Evolutionary conservation across 2,113 vertebrate species (phyloP), one percentile per base, ranked within the genome.

Genomic region (Microcebus griseorufus): DNA sequence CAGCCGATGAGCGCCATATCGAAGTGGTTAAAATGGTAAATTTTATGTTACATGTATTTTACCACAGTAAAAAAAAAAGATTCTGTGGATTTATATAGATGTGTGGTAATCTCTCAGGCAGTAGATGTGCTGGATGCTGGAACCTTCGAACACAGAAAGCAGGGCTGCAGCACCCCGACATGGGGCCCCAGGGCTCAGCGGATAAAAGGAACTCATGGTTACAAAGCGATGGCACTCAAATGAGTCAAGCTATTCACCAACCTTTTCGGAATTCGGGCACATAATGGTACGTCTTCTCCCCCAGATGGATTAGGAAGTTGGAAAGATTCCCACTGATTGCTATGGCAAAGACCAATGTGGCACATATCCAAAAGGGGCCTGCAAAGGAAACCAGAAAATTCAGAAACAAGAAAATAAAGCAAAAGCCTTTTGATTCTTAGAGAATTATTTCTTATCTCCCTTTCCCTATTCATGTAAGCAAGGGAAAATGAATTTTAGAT

Each of bases 341-440:
- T 79, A 99, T 99, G 96, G 99, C 99, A 98, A 99, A 99, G 80
- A 99, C 99, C 0, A 99, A 98, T 0, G 99, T 99, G 93, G 99
- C 99, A 97, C 99, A 99, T 97, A 99, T 99, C 99, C 99, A 99
- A 95, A 99, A 99, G 4, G 99, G 99, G 96, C 99, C 99, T 99
- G 92, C 73, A 97, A 98, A 92, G 32, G 58, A 96, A 96, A 97
- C 62, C 58, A 98, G 67, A 97, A 55, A 78, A 96, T 14, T 39
- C 80, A 97, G 32, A 91, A 53, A 42, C 55, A 58, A 78, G 34
- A 60, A 80, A 87, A 92, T 51, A 48, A 93, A 20, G 37, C 55
- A 65, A 37, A 4, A 6, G 16, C 25, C 37, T 82, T 69, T 9
- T 93, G 42, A 72, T 6, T 37, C 58, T 60, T 27, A 34, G 2